Base-by-base conservation (phyloP, 2,888 invertebrate genomes). In the Caenorhabditis auriculariae region DNA sequence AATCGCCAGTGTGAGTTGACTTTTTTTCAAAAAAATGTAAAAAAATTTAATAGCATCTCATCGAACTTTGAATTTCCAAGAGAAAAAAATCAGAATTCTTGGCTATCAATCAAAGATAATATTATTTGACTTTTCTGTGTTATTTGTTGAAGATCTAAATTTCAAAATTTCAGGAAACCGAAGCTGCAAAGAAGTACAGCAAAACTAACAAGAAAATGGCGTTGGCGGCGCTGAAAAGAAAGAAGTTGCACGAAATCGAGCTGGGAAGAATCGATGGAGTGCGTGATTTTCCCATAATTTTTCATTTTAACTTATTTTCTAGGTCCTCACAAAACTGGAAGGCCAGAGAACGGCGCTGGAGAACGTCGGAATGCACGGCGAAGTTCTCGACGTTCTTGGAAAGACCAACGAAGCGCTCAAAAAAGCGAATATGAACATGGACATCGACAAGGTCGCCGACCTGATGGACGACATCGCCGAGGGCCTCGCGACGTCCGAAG, bases 391-490 rank as follows among this genome's bases (percentile, higher is more conserved):
- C 49, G 72, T 72, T 7, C 56, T 72, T 28, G 66, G 62, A 26
- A 55, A 68, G 46, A 62, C 72, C 6, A 67, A 52, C 28, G 66
- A 69, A 35, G 56, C 67, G 27, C 59, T 72, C 54, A 69, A 69
- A 53, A 68, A 60, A 39, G 63, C 63, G 17, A 69, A 72, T 39
- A 57, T 54, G 19, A 64, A 68, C 21, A 59, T 72, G 60, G 68
- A 69, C 47, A 59, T 72, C 24, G 72, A 72, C 35, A 60, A 69
- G 54, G 72, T 72, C 7, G 54, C 63, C 45, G 69, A 68, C 47
- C 55, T 72, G 50, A 72, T 72, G 72, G 72, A 72, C 55, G 64
- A 69, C 29, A 72, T 72, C 35, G 60, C 63, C 26, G 72, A 72
- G 43, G 65, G 64, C 6, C 45, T 72, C 37, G 66, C 63, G 4